Conservation (phyloP, 37 sponge, comb jelly and placozoan species). For the Theonella swinhoei region DNA sequence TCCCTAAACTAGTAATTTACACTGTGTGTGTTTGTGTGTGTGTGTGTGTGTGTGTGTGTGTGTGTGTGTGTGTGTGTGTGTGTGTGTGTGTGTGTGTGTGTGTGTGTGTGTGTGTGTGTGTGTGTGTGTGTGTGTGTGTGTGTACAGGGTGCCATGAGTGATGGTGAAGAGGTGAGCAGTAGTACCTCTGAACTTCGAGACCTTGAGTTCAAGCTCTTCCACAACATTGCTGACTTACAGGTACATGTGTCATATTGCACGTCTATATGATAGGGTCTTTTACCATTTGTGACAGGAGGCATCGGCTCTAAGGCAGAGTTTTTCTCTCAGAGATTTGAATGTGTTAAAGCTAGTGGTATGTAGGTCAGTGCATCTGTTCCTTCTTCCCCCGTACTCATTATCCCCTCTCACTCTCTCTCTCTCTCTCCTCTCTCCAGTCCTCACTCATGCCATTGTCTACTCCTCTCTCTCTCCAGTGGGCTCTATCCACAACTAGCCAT, state of each 20-base stretch:
- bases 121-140: too few species aligned
- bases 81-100: background rate
- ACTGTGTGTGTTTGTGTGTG: too few species aligned
- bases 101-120: too few species aligned
- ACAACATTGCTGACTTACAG: slow-evolving; percentile 77
- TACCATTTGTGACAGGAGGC: slow-evolving; percentile 52
- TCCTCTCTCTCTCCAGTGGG: too few species aligned
- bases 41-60: too few species aligned
- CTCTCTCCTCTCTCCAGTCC: background rate
- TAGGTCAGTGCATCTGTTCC: slow-evolving; percentile 37
- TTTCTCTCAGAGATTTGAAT: slow-evolving; percentile 66
- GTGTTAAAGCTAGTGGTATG: slow-evolving; percentile 76
- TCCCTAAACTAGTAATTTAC: background rate
- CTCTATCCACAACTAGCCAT: slow-evolving; percentile 93
- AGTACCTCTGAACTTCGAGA: slow-evolving; percentile 62
- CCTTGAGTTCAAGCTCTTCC: slow-evolving; percentile 84
- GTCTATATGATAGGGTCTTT: too few species aligned
- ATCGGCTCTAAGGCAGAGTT: slow-evolving; percentile 42
- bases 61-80: too few species aligned
- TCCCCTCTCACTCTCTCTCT: background rate
- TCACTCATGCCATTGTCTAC: background rate
- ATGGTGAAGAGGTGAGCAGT: slow-evolving; percentile 48
- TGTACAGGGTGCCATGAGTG: slow-evolving; percentile 72
- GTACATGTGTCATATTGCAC: slow-evolving; percentile 19
- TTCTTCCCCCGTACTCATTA: background rate